These are phyloP conservation scores for Acanthurus lineatus DNA, from an alignment of 2,797 vertebrate genomes.

Conservation along the genomic window DNA sequence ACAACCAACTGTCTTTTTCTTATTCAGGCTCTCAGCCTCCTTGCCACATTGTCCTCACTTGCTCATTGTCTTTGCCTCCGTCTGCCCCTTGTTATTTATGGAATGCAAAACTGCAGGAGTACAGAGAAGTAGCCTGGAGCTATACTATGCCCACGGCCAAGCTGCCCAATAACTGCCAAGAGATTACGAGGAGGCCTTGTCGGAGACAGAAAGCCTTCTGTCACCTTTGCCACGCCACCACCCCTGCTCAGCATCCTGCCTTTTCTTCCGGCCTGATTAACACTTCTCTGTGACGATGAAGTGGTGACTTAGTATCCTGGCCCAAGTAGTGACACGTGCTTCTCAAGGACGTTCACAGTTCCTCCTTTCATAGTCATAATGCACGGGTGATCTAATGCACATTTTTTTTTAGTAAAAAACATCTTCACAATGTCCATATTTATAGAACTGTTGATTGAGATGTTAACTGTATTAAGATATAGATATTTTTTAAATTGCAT, in stretches of 20 bases:
- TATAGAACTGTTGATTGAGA: neutral
- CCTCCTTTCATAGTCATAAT: constrained; percentile 9
- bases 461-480: too few relatives aligned
- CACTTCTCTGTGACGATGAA: constrained; percentile 41
- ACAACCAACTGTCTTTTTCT: constrained; percentile 84
- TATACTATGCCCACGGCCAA: constrained; percentile 60
- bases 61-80: constrained; percentile 79
- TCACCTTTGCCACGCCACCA: constrained; percentile 58
- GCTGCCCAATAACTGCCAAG: constrained; percentile 59
- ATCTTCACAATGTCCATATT: neutral
- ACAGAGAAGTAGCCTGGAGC: constrained; percentile 66
- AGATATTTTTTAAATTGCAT: too few relatives aligned
- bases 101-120: constrained; percentile 70
- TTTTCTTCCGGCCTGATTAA: constrained; percentile 43
- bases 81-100: constrained; percentile 83
- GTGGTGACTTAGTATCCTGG: constrained; percentile 33
- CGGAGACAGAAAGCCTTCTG: constrained; percentile 62
- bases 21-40: constrained; percentile 81
- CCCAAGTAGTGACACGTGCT: neutral
- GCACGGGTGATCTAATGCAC: neutral
- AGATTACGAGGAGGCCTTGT: constrained; percentile 70
- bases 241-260: constrained; percentile 18
- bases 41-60: constrained; percentile 80
- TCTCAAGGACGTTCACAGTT: constrained; percentile 1
- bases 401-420: neutral